phyloP scores from a whole-genome alignment of 1,140 invertebrate genomes.

The Melitaea cinxia region DNA sequence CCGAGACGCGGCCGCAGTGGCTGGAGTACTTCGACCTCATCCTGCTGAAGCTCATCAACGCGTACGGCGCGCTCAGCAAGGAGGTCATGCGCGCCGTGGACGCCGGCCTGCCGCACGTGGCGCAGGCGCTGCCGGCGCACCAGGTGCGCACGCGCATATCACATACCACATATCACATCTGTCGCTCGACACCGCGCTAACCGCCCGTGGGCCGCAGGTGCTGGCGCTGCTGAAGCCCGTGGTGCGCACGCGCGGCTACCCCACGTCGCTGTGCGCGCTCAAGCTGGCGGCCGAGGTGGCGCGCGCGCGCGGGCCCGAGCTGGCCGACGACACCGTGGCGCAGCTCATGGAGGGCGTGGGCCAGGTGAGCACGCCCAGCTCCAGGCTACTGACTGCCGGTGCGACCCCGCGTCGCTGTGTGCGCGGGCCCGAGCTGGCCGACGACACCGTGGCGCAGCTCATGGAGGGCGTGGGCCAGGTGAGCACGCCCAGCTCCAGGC shows the following conservation, averaged over 20 bases:
- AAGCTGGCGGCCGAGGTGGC: conserved; percentile 95
- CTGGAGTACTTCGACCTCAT: conserved; percentile 93
- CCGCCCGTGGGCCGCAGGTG: conserved; percentile 51
- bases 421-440: conserved; percentile 87
- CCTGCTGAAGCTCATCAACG: conserved; percentile 92
- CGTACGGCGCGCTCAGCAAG: conserved; percentile 89
- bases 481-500: conserved; percentile 84
- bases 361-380: conserved; percentile 76
- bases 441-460: conserved; percentile 88
- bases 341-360: conserved; percentile 94
- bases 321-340: conserved; percentile 88
- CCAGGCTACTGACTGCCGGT: conserved; percentile 91
- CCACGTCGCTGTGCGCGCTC: conserved; percentile 94
- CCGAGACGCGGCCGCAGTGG: conserved; percentile 89
- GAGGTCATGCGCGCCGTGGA: conserved; percentile 86
- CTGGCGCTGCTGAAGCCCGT: conserved; percentile 86
- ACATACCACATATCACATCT: background rate
- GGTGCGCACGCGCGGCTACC: conserved; percentile 92
- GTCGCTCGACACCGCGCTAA: background rate
- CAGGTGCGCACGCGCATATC: background rate
- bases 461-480: conserved; percentile 92
- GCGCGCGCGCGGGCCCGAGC: conserved; percentile 85
- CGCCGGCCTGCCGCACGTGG: conserved; percentile 86
- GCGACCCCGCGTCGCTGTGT: conserved; percentile 93
- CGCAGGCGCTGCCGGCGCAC: conserved; percentile 85